Percentiles rank a stretch among this genome's conserved stretches.
Evolutionary conservation across 2,797 vertebrate species (phyloP).

Genomic region (Rhinoraja longicauda): DNA sequence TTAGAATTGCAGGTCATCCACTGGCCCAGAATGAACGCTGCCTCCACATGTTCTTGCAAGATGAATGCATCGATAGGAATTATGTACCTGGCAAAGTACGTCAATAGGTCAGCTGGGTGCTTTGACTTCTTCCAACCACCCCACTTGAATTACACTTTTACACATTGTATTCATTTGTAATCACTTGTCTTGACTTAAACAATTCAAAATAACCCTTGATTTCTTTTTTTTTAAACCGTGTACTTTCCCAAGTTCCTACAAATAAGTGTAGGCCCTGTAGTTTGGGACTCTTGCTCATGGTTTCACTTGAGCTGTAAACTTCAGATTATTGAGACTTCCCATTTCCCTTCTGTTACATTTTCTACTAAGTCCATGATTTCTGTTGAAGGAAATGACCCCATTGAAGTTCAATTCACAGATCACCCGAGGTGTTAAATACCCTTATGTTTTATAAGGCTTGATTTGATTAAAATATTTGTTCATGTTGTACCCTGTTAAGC

Average conservation of each 20-base stretch:
- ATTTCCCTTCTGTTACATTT: background rate
- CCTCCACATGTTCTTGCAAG: slow-evolving; percentile 99
- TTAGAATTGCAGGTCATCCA: slow-evolving; percentile 95
- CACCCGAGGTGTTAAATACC: background rate
- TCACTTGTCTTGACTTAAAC: background rate
- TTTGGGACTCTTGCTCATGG: background rate
- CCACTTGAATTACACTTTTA: slow-evolving; percentile 71
- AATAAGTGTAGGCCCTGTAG: background rate
- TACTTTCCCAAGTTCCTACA: background rate
- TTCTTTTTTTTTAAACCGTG: background rate
- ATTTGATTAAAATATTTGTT: background rate
- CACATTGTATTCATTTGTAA: slow-evolving; percentile 52
- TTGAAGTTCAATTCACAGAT: slow-evolving; percentile 1
- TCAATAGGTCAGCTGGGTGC: slow-evolving; percentile 67
- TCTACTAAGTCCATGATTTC: background rate
- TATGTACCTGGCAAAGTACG: slow-evolving; percentile 95
- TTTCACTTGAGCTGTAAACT: background rate
- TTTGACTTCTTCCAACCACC: slow-evolving; percentile 49
- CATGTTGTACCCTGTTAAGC: slow-evolving; percentile 8
- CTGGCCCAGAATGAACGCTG: slow-evolving; percentile 98
- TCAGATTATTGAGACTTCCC: background rate
- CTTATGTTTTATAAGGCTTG: slow-evolving; percentile 2
- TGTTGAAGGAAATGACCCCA: background rate
- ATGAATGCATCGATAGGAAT: slow-evolving; percentile 89
- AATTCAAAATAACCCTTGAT: background rate